These are phyloP conservation scores for Fistularia tabacaria DNA, from an alignment of 2,797 vertebrate species.

Conservation along the genomic window DNA sequence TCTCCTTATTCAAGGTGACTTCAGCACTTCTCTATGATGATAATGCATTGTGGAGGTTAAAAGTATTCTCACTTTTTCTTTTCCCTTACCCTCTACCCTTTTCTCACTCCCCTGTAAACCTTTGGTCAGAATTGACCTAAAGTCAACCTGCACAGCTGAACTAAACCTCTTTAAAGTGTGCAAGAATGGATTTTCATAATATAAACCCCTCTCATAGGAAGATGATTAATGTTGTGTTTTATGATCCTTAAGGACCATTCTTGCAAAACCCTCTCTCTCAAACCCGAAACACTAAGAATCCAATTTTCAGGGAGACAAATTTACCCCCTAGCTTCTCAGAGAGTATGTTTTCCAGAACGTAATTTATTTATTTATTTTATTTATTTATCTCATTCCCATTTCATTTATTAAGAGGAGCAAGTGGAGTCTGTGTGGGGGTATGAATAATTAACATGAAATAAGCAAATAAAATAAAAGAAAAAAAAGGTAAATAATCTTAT, in stretches of 20 bases:
- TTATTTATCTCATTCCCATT: slow-evolving; percentile 51
- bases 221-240: slow-evolving; percentile 28
- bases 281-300: slow-evolving; percentile 40
- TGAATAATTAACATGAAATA: slow-evolving; percentile 70
- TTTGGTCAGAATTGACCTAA: slow-evolving; percentile 19
- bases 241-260: slow-evolving; percentile 34
- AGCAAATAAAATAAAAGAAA: slow-evolving; percentile 55
- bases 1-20: slow-evolving; percentile 61
- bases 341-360: slow-evolving; percentile 32
- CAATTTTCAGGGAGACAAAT: slow-evolving; percentile 45
- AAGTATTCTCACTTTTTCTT: slow-evolving; percentile 18
- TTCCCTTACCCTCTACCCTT: background rate
- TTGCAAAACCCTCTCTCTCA: slow-evolving; percentile 25
- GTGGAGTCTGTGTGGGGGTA: slow-evolving; percentile 46
- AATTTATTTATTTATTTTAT: slow-evolving; percentile 40
- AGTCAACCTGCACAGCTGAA: slow-evolving; percentile 10
- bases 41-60: slow-evolving; percentile 46
- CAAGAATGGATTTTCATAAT: too few relatives aligned
- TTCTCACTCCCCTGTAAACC: slow-evolving; percentile 6
- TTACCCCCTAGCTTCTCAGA: slow-evolving; percentile 38
- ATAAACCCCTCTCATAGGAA: too few relatives aligned
- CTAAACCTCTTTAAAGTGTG: too few relatives aligned
- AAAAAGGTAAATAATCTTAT: slow-evolving; percentile 67
- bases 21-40: slow-evolving; percentile 42
- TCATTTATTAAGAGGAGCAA: slow-evolving; percentile 51